phyloP scores from a whole-genome alignment of 2,888 invertebrate species.

The Himalopsyche japonica region DNA sequence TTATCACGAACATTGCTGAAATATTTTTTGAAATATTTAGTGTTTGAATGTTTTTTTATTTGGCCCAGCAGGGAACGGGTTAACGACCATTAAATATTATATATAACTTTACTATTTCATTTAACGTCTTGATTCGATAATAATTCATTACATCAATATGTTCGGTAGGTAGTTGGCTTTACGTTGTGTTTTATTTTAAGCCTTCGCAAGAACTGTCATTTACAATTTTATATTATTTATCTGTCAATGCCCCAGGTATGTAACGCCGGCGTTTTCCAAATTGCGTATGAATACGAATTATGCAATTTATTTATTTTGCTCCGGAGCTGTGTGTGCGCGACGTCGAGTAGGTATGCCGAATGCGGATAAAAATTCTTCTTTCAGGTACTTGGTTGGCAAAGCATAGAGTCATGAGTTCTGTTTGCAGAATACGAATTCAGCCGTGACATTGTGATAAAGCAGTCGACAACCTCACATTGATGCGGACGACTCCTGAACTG shows the following conservation, averaged over 20 bases:
- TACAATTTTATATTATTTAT: not conserved
- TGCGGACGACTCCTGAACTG: no score
- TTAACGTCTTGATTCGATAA: no score
- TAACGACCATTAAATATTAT: no score
- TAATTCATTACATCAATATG: no score
- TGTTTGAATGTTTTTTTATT: no score
- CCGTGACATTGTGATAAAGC: conserved; percentile 4
- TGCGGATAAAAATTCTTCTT: conserved; percentile 6
- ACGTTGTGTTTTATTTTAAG: no score
- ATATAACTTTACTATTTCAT: no score
- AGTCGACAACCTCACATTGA: not conserved
- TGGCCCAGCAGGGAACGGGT: no score
- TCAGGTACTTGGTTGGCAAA: not conserved
- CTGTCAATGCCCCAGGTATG: not conserved
- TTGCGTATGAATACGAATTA: not conserved
- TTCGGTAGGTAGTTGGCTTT: no score
- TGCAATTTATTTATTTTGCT: not conserved
- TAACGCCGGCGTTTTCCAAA: not conserved
- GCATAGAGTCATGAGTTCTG: not conserved
- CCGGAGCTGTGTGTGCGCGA: not conserved
- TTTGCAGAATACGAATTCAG: conserved; percentile 13
- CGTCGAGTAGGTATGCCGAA: not conserved
- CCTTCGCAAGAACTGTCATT: not conserved
- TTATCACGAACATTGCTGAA: no score
- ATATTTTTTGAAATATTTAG: no score